Evolutionary conservation across 2,113 vertebrate species (phyloP), one percentile per base, ranked within the genome.

Genomic region (Toxotes chatareus): DNA sequence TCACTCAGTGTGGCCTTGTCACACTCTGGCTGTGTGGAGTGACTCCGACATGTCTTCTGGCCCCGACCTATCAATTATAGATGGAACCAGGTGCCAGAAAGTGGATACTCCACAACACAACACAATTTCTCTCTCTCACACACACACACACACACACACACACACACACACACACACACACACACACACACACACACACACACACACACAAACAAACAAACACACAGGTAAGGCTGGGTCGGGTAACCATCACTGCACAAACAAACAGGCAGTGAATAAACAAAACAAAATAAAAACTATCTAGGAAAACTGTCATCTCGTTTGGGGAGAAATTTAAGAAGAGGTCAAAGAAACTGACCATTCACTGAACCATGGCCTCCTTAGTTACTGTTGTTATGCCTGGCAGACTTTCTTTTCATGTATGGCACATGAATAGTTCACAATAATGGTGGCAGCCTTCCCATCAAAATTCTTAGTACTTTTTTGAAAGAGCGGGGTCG

Each of bases 61-160:
- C 90, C 89, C 79, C 76, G 70, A 17, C 75, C 84, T 80, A 87
- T 93, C 92, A 91, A 90, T 92, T 91, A 92, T 86, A 83, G 86
- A 90, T 81, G 86, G 80, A 87, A 76, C 76, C 81, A 77, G 86
- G 91, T 81, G 80, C 80, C 71, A 61, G 53, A 71, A 67, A 80
- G 61, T n/a, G 8, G n/a, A 55, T 23, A 55, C 51, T 49, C 40
- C 62, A 57, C 27, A 85, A 82, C 51, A 86, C 82, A 72, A 51
- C 61, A 73, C 65, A 55, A 9, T 27, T 1, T 27, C 1, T 27
- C 27, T 27, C 46, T 63, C 59, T 64, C 68, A 59, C 56, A 27
- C 1, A 27, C 27, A 27, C 46, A 66, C 59, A 67, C 68, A 59
- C 56, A n/a, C n/a, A n/a, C 56, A 27, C 1, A 27, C 27, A 27